Base-by-base conservation (phyloP, 2,888 invertebrate genomes). In the Branchipolynoe longqiensis region DNA sequence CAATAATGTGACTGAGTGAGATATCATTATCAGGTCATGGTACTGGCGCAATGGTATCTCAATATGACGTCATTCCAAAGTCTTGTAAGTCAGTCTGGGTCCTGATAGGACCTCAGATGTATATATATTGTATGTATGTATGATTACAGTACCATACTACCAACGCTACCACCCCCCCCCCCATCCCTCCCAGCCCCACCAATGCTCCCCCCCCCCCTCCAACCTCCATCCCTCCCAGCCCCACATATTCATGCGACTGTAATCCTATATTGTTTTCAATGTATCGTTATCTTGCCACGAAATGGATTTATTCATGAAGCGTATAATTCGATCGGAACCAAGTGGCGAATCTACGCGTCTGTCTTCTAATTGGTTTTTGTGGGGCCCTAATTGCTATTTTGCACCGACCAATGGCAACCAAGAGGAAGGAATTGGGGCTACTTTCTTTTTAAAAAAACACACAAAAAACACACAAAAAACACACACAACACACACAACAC, bases 221-320 rank as follows among this genome's bases (percentile, higher is more conserved):
- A 18, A 8, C 8, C 8, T 48, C 48, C 48, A 8, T 48, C 48
- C 18, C 18, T n/a, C n/a, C n/a, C n/a, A n/a, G n/a, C 38, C n/a
- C 38, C 69, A 2, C 38, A 36, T 8, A 8, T 6, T 33, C 69
- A 36, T 69, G 22, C 69, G 12, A 33, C 2, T 69, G 38, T 69
- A 69, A 69, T 69, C 38, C 38, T 69, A 69, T 69, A 69, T 69
- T 69, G 69, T 69, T 69, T n/a, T 69, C 69, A 69, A 33, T 69
- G 8, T 69, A 33, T 69, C 69, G 2, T 69, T 69, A 69, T 69
- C 69, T 22, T 33, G 36, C n/a, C 12, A 8, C 14, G 38, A 38
- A 69, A 69, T 69, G 69, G 69, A 69, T 69, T 69, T 69, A 69
- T 69, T 69, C 69, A 69, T 69, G 69, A 69, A 69, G 33, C 38